Evolutionary conservation across 92 coral and sea anemone genomes (phyloP).

Genomic region (Pocillopora grandis): DNA sequence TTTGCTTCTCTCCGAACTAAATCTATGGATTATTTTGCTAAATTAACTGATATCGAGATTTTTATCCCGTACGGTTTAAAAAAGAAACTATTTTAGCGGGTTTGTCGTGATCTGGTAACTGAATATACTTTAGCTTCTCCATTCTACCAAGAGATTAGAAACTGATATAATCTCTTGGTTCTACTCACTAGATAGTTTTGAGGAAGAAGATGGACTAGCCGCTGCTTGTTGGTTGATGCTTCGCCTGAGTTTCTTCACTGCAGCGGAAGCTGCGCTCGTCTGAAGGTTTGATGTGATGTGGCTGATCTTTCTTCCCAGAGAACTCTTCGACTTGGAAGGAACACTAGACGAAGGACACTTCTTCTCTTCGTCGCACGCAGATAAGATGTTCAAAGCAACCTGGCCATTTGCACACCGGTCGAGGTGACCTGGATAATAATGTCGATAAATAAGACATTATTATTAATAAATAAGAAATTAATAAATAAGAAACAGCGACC

Average conservation of each 20-base stretch:
- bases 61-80: no score
- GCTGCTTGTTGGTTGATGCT: slow-evolving; percentile 38
- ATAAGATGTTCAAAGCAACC: slow-evolving; percentile 87
- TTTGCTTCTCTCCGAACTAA: no score
- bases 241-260: slow-evolving; percentile 72
- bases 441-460: background rate
- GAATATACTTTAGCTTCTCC: no score
- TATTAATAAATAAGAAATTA: no score
- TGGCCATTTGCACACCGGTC: slow-evolving; percentile 97
- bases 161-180: no score
- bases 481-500: no score
- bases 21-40: no score
- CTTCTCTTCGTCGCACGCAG: slow-evolving; percentile 91
- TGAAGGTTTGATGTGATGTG: slow-evolving; percentile 83
- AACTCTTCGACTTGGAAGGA: slow-evolving; percentile 69
- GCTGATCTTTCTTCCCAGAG: slow-evolving; percentile 76
- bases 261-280: slow-evolving; percentile 74
- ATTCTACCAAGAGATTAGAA: no score
- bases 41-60: no score
- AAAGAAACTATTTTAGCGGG: no score
- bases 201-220: slow-evolving; percentile 40
- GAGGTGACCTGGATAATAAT: slow-evolving; percentile 67
- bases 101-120: no score
- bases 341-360: slow-evolving; percentile 50
- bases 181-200: slow-evolving; percentile 50